Evolutionary conservation across 2,888 invertebrate genomes (phyloP).

Genomic region (Sphaerophoria taeniata): DNA sequence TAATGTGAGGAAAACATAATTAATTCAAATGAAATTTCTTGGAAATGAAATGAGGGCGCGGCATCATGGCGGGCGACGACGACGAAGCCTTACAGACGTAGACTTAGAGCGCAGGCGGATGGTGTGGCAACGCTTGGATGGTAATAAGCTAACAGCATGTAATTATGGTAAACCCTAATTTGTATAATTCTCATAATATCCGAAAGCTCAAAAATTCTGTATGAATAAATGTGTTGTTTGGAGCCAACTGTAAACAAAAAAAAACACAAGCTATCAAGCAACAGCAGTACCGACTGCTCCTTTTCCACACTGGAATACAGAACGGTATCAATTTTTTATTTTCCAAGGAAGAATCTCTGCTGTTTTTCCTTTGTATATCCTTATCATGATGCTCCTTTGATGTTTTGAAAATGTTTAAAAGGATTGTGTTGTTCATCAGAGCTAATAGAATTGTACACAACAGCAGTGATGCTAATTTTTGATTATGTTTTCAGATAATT

Average conservation of each 20-base stretch:
- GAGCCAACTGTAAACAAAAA: neutral
- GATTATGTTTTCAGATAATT: too few relatives aligned
- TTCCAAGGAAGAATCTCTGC: too few relatives aligned
- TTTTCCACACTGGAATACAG: neutral
- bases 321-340: constrained; percentile 8
- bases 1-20: too few relatives aligned
- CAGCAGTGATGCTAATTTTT: too few relatives aligned
- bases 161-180: constrained; percentile 21
- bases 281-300: neutral
- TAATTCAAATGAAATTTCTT: too few relatives aligned
- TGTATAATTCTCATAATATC: constrained; percentile 64
- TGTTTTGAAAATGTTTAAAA: too few relatives aligned
- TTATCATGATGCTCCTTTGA: too few relatives aligned
- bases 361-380: too few relatives aligned
- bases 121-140: constrained; percentile 9
- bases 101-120: too few relatives aligned
- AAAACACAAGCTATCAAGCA: neutral
- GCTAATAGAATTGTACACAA: too few relatives aligned
- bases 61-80: neutral
- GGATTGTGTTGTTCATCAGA: too few relatives aligned
- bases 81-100: too few relatives aligned
- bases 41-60: constrained; percentile 18
- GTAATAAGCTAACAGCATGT: constrained; percentile 64
- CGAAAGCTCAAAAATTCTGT: constrained; percentile 7
- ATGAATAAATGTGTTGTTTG: neutral